Evolutionary conservation across 2,888 invertebrate species (phyloP), one percentile per base, ranked within the genome.

Genomic region (Anaspis maculata): DNA sequence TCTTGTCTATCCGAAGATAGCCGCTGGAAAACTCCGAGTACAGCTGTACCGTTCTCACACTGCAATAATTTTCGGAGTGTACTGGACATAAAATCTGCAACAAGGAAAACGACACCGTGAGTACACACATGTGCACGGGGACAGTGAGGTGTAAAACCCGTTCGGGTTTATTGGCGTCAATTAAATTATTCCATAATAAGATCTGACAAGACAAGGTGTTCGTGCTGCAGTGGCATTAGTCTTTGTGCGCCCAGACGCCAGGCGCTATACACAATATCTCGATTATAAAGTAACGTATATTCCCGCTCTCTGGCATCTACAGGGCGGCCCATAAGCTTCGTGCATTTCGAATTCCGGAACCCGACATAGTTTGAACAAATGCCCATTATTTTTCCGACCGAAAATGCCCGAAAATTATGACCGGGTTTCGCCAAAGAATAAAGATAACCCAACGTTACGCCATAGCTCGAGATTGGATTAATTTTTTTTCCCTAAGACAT

Each of bases 1-100:
- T 46, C 25, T 46, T 44, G 14, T 51, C 47, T 42, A 56, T 44
- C 37, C 50, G 44, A 9, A 59, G 45, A 42, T 47, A 51, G 14
- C 52, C 52, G 24, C 40, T 45, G 27, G 51, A 45, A 32, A 39
- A 40, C 26, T 46, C 39, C 7, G 39, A 39, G 36, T 29, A 30
- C 11, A 39, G 22, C 22, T 23, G 27, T 4, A 29, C 25, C 7
- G 15, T 35, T 24, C 25, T 30, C n/a, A 36, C 35, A n/a, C 19
- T 26, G 16, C 19, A 16, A 21, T 33, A 26, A 19, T 9, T 19
- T 19, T 19, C 5, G 15, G 32, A 31, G 25, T 15, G 15, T 19
- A 15, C 30, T 27, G 38, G 15, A 30, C 24, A 15, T 19, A 34
- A 34, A 34, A 30, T 27, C 38, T 38, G 38, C 2, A 38, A 38